Evolutionary conservation across 1,140 invertebrate genomes (phyloP), one percentile per base, ranked within the genome.

Genomic region (Campoletis sonorensis): DNA sequence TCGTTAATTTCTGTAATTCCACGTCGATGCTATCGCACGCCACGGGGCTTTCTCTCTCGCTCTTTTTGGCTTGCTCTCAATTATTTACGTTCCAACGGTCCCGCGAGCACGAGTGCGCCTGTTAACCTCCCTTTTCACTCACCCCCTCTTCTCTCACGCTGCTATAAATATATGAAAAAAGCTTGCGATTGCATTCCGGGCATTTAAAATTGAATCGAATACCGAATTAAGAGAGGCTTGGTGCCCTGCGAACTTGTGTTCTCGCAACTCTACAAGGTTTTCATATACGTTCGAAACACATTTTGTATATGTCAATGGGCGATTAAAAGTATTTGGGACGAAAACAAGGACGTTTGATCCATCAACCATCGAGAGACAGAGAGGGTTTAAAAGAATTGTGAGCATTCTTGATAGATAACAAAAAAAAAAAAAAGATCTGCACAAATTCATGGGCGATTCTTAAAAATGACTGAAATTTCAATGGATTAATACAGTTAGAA

Each of bases 1-100:
- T 77, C 75, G 75, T 77, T 77, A 77, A 77, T 77, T 77, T 77
- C 54, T 77, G 75, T 61, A 77, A 77, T 77, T 77, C 75, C 75
- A 77, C 75, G 33, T 61, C 75, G 54, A 77, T 64, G 75, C 75
- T 77, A 77, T 77, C 75, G 54, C 75, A 15, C 75, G 26, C 75
- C 23, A 21, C n/a, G 75, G 18, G 27, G 18, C 26, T 33, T n/a
- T 70, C 67, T 70, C 67, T 70, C 67, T 70, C 67, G 13, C 15
- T 33, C 67, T 33, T 45, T 61, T 37, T 61, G 40, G 75, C 75
- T 77, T 30, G 18, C 54, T 77, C 75, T 77, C 75, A 77, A 77
- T 77, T 77, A 77, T 77, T 77, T 64, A 77, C 75, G 75, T 77
- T 77, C 23, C 75, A 54, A 61, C 15, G 54, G 75, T 77, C 75